Evolutionary conservation across 2,797 vertebrate genomes (phyloP).

Genomic region (Tenualosa thibaudeaui): DNA sequence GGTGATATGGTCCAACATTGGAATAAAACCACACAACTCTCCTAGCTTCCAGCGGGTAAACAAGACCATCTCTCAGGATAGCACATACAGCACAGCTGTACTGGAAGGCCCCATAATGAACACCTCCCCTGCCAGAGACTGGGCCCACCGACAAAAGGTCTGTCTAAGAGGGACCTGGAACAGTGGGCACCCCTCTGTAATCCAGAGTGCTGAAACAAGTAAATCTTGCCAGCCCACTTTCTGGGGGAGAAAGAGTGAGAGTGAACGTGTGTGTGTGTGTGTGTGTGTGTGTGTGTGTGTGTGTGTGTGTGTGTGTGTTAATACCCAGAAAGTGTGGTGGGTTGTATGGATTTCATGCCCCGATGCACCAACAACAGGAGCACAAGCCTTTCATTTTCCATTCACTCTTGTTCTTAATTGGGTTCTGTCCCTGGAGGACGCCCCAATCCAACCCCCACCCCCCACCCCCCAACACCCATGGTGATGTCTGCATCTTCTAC

Average conservation of each 20-base stretch:
- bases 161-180: neutral
- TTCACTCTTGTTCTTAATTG: slow-evolving; percentile 6
- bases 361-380: neutral
- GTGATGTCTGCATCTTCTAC: neutral
- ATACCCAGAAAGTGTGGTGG: slow-evolving; percentile 6
- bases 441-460: too few relatives aligned
- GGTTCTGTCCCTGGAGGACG: neutral
- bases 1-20: neutral
- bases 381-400: neutral
- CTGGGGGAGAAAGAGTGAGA: neutral
- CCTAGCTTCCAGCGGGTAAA: neutral
- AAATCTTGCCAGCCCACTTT: neutral
- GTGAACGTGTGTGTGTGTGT: too few relatives aligned
- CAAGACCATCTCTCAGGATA: neutral
- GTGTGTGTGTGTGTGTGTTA: neutral
- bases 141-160: neutral
- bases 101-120: neutral
- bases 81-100: neutral
- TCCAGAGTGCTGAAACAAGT: neutral
- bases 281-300: too few relatives aligned
- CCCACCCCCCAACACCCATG: too few relatives aligned
- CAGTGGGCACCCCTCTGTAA: neutral
- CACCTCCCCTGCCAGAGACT: neutral
- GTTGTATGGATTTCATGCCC: slow-evolving; percentile 11
- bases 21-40: neutral